Conservation (phyloP, 2,888 invertebrate genomes). For the Periphyllus acericola region DNA sequence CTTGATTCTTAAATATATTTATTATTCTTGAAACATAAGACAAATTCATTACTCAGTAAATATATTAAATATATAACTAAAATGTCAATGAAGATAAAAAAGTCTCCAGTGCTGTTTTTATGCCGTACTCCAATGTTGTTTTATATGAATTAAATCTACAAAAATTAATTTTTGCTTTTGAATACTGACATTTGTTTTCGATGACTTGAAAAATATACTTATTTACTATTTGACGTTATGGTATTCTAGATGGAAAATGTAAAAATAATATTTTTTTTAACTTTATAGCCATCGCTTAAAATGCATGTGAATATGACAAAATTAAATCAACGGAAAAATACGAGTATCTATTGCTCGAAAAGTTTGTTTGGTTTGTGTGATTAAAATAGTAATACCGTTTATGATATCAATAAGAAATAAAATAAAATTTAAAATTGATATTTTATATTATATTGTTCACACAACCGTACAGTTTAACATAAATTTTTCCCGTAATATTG, state of each 20-base stretch:
- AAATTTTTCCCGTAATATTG: not conserved
- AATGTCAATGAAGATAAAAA: constrained; percentile 25
- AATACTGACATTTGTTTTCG: not conserved
- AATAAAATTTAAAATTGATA: not conserved
- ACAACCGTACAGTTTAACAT: not conserved
- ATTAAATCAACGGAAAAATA: too few relatives aligned
- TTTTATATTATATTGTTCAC: not conserved
- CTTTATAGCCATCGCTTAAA: too few relatives aligned
- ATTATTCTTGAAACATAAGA: not conserved
- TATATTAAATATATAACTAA: not conserved
- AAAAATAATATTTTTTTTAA: too few relatives aligned
- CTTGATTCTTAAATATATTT: not conserved
- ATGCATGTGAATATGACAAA: too few relatives aligned
- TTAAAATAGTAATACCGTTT: not conserved
- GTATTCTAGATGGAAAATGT: too few relatives aligned
- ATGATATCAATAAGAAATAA: not conserved
- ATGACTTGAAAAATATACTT: not conserved
- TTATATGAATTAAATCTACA: not conserved
- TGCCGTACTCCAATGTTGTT: not conserved
- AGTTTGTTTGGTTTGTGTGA: not conserved
- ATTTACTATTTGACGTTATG: not conserved
- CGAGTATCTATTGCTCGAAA: too few relatives aligned
- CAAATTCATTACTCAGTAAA: not conserved
- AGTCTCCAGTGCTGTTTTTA: not conserved
- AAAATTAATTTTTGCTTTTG: constrained; percentile 3